phyloP scores from a whole-genome alignment of 1,140 invertebrate genomes.

The Hyphantria cunea region DNA sequence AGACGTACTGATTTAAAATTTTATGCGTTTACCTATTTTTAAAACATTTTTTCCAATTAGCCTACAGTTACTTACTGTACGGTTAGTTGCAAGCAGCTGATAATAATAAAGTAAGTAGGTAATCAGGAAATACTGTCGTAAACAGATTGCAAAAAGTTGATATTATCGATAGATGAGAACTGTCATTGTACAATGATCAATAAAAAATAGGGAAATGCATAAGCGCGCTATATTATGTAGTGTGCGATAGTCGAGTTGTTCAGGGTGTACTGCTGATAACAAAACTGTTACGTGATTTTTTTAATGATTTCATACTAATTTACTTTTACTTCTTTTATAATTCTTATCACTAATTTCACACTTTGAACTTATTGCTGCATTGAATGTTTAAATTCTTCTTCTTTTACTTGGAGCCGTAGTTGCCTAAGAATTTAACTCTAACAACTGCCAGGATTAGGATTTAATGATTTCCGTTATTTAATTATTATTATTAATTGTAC shows the following conservation, averaged over 20 bases:
- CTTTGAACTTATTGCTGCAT: too few species aligned
- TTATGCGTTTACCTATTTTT: too few species aligned
- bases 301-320: too few species aligned
- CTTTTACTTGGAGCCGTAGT: too few species aligned
- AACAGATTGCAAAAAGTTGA: slow-evolving; percentile 22
- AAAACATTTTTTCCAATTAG: too few species aligned
- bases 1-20: too few species aligned
- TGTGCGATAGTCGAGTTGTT: slow-evolving; percentile 12
- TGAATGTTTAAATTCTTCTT: too few species aligned
- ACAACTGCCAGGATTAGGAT: too few species aligned
- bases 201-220: slow-evolving; percentile 38
- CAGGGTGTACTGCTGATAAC: not conserved
- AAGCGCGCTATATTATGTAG: slow-evolving; percentile 19
- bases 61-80: too few species aligned
- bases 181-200: slow-evolving; percentile 35
- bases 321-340: too few species aligned
- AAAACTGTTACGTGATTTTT: not conserved
- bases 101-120: slow-evolving; percentile 8
- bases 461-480: not conserved
- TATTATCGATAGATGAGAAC: slow-evolving; percentile 32
- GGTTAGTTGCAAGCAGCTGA: not conserved
- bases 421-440: too few species aligned
- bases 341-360: not conserved
- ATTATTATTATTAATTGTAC: not conserved
- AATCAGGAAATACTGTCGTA: slow-evolving; percentile 27